Base-by-base conservation (phyloP, 2,888 invertebrate genomes). In the Acleris emargana region DNA sequence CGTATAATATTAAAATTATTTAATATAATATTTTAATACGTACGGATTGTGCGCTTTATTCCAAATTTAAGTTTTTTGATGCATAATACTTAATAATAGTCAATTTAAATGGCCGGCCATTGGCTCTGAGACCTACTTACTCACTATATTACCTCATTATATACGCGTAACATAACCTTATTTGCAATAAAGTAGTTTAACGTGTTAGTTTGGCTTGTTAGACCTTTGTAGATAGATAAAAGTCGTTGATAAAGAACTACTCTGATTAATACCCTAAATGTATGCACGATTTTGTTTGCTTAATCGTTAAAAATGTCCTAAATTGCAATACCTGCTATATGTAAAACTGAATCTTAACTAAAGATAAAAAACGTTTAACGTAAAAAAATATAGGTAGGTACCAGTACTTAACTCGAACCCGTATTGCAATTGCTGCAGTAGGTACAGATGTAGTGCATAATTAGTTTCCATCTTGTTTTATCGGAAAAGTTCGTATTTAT, bases 111-210 rank as follows among this genome's bases (percentile, higher is more conserved):
- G 53, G 32, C 17, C 54, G 54, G 49, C 42, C 59, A 59, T 53
- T 55, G 54, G 55, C 28, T 59, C 18, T 22, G 45, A 59, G 50
- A 25, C 52, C 64, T 51, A 60, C 32, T 55, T 64, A 64, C 32
- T 64, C 45, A 52, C 32, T 52, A 32, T 59, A 43, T 64, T 50
- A 60, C 45, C 32, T 64, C 51, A 59, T 54, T 64, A 54, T 54
- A n/a, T 9, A 9, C 32, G 13, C 49, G 59, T 60, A 49, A 60
- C 32, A 32, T 60, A 50, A 55, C 54, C 43, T 53, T 28, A n/a
- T 32, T 49, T 55, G 22, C 22, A 53, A 50, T 47, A 49, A 49
- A 28, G 50, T 64, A 60, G 54, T 49, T 64, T 5, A 32, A 49
- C 42, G 59, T 55, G 55, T 64, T 59, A 53, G 54, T 51, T 43